These are phyloP conservation scores for Aphelinus atriplicis DNA, from an alignment of 1,140 invertebrate genomes.

Conservation along the genomic window DNA sequence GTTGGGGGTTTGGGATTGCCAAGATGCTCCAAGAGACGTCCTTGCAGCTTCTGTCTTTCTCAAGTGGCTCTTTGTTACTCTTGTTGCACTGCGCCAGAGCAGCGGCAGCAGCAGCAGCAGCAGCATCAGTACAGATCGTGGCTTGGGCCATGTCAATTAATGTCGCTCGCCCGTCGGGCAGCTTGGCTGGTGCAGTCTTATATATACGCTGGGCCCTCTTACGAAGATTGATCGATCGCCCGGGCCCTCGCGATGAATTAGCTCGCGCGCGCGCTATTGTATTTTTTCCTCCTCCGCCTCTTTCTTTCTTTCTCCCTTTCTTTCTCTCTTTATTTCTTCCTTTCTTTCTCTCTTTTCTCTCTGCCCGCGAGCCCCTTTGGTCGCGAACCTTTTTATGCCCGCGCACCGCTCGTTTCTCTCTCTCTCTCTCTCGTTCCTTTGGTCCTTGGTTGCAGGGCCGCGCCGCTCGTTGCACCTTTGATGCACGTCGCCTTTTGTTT, in stretches of 20 bases:
- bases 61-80: not conserved
- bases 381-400: too few species aligned
- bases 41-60: conserved; percentile 25
- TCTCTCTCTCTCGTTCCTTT: not conserved
- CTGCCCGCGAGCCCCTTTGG: not conserved
- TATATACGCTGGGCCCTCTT: conserved; percentile 16
- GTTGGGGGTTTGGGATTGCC: too few species aligned
- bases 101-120: too few species aligned
- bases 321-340: not conserved
- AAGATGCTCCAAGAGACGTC: not conserved
- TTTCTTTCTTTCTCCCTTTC: conserved; percentile 19
- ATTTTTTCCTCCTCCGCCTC: conserved; percentile 43
- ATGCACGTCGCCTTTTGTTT: conserved; percentile 28
- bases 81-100: not conserved
- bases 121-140: conserved; percentile 16
- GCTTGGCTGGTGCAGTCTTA: not conserved
- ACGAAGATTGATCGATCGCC: conserved; percentile 59
- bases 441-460: not conserved
- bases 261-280: conserved; percentile 49
- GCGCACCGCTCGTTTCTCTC: not conserved
- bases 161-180: conserved; percentile 52
- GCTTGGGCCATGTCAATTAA: conserved; percentile 62
- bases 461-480: not conserved
- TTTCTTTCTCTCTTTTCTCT: conserved; percentile 4
- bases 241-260: conserved; percentile 56